Conservation (phyloP, 1,140 invertebrate genomes). For the Heterodera schachtii region DNA sequence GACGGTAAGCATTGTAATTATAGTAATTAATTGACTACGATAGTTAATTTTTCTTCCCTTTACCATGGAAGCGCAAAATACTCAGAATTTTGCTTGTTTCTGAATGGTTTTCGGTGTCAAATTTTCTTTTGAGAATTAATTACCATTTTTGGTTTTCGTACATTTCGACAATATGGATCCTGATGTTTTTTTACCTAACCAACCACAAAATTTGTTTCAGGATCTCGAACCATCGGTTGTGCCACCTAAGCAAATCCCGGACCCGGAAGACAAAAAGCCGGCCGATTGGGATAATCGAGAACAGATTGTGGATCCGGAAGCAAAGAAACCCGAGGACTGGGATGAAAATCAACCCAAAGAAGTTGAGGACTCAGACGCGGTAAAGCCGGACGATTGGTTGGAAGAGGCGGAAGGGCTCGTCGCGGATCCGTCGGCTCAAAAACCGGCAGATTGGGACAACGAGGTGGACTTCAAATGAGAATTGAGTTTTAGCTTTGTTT, state of each 20-base stretch:
- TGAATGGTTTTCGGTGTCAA: too few species aligned
- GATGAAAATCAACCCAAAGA: conserved; percentile 57
- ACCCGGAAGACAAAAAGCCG: conserved; percentile 86
- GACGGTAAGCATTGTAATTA: conserved; percentile 30
- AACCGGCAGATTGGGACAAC: conserved; percentile 87
- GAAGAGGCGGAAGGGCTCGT: conserved; percentile 87
- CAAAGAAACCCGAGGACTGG: conserved; percentile 57
- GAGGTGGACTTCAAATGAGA: conserved; percentile 68
- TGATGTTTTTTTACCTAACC: too few species aligned
- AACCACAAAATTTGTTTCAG: conserved; percentile 41
- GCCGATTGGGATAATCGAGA: conserved; percentile 95
- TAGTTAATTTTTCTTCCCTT: too few species aligned
- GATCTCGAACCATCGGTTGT: conserved; percentile 80
- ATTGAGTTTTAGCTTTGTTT: not conserved
- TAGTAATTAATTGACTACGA: too few species aligned
- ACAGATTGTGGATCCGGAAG: conserved; percentile 69
- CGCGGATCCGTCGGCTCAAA: conserved; percentile 81
- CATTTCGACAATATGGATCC: too few species aligned
- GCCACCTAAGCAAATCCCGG: conserved; percentile 90
- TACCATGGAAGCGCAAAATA: too few species aligned
- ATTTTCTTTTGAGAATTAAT: too few species aligned
- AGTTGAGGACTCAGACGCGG: conserved; percentile 56
- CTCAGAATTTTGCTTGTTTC: too few species aligned
- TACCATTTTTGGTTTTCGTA: too few species aligned
- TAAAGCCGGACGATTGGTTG: conserved; percentile 76